Evolutionary conservation across 64 coral and sea anemone species (phyloP).

Genomic region (Montipora cactus): DNA sequence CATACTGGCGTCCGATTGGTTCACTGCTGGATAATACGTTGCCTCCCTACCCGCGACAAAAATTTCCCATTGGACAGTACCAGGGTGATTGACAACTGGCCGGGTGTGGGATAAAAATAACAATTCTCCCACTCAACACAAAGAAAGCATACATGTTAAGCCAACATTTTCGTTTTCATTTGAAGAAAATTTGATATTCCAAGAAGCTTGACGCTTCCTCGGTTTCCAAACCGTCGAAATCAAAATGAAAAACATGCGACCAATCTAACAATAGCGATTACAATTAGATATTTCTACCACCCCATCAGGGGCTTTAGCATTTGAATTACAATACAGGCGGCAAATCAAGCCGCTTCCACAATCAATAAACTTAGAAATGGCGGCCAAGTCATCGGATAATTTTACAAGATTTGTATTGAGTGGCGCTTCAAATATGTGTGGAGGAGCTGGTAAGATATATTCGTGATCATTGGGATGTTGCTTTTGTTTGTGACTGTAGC

Average conservation of each 20-base stretch:
- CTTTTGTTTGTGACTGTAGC: not conserved
- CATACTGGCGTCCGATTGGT: conserved; percentile 56
- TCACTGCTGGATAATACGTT: not conserved
- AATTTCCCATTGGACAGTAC: conserved; percentile 78
- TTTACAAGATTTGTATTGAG: conserved; percentile 53
- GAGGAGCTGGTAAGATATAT: conserved; percentile 23
- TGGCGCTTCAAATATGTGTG: conserved; percentile 68
- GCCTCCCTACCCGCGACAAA: conserved; percentile 49
- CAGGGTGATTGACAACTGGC: conserved; percentile 74
- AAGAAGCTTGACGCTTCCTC: not conserved
- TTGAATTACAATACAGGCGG: not conserved
- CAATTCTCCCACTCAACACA: not conserved
- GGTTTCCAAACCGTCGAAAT: not conserved
- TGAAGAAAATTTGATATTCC: not conserved
- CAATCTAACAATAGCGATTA: not conserved
- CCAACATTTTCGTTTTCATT: not conserved
- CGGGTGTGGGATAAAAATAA: conserved; percentile 53
- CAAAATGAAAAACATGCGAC: not conserved
- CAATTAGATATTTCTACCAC: not conserved
- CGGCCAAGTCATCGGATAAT: conserved; percentile 39
- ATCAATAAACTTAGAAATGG: not conserved
- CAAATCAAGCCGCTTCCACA: no score
- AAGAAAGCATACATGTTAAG: no score
- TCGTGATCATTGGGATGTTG: not conserved
- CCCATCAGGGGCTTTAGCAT: not conserved